Conservation (phyloP, 2,113 vertebrate genomes). For the Nyctibius bracteatus region DNA sequence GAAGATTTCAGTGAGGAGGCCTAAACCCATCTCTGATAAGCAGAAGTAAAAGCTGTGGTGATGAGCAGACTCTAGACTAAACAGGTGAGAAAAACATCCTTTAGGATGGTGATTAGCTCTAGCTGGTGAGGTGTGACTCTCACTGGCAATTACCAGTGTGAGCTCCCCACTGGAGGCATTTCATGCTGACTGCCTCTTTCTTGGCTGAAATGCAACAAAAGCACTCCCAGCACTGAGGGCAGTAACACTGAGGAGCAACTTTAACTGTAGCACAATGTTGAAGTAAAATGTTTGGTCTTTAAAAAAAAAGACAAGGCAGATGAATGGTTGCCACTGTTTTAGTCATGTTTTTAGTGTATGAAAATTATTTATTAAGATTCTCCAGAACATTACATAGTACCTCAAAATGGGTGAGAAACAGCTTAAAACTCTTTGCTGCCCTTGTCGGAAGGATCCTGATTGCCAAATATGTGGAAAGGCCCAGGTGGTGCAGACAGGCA, state of each 20-base stretch:
- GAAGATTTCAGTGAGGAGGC: not conserved
- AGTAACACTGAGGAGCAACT: not conserved
- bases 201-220: not conserved
- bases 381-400: not conserved
- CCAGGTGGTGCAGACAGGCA: rapidly evolving
- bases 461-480: not conserved
- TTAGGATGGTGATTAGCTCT: not conserved
- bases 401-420: not conserved
- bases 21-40: not conserved
- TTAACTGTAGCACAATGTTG: not conserved
- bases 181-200: not conserved
- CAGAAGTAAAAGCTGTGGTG: not conserved
- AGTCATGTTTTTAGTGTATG: not conserved
- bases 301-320: not conserved
- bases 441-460: not conserved
- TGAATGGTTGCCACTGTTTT: not conserved
- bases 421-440: not conserved
- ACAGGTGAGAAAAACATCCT: not conserved
- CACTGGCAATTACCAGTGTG: not conserved
- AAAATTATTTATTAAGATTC: not conserved
- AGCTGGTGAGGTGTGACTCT: not conserved
- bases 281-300: not conserved
- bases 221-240: not conserved
- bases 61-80: not conserved
- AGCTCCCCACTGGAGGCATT: not conserved